Evolutionary conservation across 2,113 vertebrate species (phyloP).

Genomic region (Eublepharis macularius): DNA sequence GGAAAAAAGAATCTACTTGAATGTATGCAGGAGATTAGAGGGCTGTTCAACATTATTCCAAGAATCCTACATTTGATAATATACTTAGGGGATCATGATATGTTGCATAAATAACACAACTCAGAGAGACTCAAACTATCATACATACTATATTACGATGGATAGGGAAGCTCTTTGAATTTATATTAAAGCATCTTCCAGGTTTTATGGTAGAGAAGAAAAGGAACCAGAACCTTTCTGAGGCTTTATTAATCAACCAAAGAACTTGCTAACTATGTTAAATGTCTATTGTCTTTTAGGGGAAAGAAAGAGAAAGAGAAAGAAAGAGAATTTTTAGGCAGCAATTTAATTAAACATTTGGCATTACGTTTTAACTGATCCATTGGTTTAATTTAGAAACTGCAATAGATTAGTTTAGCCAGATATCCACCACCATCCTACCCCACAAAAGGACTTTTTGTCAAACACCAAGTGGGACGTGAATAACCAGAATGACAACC

Average conservation of each 20-base stretch:
- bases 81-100: slow-evolving; percentile 7
- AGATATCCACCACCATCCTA: background rate
- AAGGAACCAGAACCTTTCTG: background rate
- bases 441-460: too few relatives aligned
- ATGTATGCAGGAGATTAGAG: background rate
- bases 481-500: too few relatives aligned
- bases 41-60: background rate
- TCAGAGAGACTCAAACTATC: background rate
- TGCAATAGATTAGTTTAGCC: background rate
- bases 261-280: background rate
- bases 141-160: background rate
- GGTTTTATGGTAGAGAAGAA: background rate
- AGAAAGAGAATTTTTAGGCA: background rate
- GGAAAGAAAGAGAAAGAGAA: too few relatives aligned
- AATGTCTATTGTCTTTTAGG: background rate
- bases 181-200: background rate
- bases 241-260: background rate
- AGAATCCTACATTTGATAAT: background rate
- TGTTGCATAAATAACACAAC: background rate
- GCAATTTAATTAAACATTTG: background rate
- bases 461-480: too few relatives aligned
- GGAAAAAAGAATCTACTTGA: background rate
- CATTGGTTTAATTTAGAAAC: background rate
- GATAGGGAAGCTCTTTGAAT: background rate
- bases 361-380: background rate